Evolutionary conservation across 1,140 invertebrate species (phyloP).

Genomic region (Diachasmimorpha longicaudata): DNA sequence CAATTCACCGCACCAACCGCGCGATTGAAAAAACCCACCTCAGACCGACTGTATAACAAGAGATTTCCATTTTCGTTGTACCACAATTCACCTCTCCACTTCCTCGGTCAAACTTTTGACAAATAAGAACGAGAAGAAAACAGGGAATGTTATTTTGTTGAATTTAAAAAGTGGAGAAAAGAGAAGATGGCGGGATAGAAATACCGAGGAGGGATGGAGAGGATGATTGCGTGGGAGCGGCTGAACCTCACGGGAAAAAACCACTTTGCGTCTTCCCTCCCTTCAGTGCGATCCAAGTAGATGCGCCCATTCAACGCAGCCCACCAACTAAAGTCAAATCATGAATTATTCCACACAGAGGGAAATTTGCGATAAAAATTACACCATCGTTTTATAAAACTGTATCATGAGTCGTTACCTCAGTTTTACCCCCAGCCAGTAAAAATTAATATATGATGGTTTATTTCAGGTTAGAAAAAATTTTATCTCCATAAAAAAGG

Average conservation of each 20-base stretch:
- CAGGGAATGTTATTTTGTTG: background rate
- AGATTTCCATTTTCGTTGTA: background rate
- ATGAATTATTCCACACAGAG: too few relatives aligned
- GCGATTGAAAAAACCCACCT: background rate
- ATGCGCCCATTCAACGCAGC: too few relatives aligned
- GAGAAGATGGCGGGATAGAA: background rate
- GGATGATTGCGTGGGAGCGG: background rate
- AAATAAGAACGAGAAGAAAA: background rate
- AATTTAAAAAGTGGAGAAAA: background rate
- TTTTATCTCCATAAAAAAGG: too few relatives aligned
- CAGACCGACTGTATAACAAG: background rate
- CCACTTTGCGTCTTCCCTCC: background rate
- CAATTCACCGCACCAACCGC: too few relatives aligned
- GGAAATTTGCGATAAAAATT: too few relatives aligned
- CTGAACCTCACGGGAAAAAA: background rate
- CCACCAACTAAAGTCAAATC: too few relatives aligned
- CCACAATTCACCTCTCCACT: background rate
- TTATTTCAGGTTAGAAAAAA: too few relatives aligned
- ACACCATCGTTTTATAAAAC: too few relatives aligned
- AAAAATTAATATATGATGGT: too few relatives aligned
- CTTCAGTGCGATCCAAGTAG: too few relatives aligned
- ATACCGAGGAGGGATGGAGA: background rate
- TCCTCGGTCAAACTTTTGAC: background rate
- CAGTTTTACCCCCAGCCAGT: too few relatives aligned
- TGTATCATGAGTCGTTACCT: too few relatives aligned